Conservation (phyloP, 2,113 vertebrate genomes). For the Archilochus colubris region DNA sequence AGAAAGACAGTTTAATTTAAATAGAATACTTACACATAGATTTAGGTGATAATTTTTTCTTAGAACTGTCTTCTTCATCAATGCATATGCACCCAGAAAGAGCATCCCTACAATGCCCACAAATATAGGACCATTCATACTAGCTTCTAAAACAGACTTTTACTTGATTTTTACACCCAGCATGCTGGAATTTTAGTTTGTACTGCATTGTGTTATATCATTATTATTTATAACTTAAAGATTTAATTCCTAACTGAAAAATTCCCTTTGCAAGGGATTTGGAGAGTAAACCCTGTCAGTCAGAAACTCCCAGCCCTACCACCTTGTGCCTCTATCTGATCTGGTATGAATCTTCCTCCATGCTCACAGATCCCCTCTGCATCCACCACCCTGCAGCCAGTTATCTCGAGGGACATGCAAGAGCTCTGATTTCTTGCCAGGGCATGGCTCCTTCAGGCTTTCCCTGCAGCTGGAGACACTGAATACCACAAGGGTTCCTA, state of each 20-base stretch:
- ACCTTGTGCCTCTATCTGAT: background rate
- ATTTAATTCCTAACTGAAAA: background rate
- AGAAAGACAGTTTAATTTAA: no score
- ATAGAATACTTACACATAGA: no score
- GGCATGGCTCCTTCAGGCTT: background rate
- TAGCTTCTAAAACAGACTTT: background rate
- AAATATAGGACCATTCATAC: background rate
- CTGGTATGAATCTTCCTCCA: background rate
- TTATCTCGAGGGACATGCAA: background rate
- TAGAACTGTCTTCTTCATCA: background rate
- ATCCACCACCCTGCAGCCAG: background rate
- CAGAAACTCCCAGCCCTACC: background rate
- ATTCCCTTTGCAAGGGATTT: background rate
- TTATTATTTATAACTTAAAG: background rate
- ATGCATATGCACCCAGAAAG: background rate
- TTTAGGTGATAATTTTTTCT: background rate
- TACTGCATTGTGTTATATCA: background rate
- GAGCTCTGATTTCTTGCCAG: background rate
- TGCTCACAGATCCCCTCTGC: rapidly evolving
- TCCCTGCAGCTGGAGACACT: background rate
- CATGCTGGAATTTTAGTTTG: background rate
- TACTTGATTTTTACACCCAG: background rate
- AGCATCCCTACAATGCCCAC: background rate
- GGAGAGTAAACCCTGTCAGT: background rate
- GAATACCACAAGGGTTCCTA: background rate